Conservation (phyloP, 92 coral and sea anemone species). For the Montipora capitata region DNA sequence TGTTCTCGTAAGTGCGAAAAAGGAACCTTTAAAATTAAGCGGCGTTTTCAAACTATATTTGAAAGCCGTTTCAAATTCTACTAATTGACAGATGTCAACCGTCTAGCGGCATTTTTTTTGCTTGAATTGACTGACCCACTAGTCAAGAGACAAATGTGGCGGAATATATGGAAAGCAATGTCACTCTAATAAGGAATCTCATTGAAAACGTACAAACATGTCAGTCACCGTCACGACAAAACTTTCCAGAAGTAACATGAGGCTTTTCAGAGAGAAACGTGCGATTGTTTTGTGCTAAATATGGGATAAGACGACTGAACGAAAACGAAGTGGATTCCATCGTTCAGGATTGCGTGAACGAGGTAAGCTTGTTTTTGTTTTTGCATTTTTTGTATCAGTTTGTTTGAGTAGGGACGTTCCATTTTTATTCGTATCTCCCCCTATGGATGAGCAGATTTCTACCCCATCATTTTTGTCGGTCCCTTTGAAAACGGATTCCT, state of each 20-base stretch:
- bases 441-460: constrained; percentile 30
- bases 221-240: constrained; percentile 45
- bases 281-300: constrained; percentile 59
- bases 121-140: not conserved
- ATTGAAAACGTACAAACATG: constrained; percentile 23
- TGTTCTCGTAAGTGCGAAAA: not conserved
- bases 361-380: constrained; percentile 30
- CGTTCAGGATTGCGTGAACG: constrained; percentile 49
- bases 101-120: not conserved
- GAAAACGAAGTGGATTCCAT: constrained; percentile 45
- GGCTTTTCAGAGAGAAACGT: constrained; percentile 51
- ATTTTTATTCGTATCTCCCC: constrained; percentile 9
- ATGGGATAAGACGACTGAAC: constrained; percentile 44
- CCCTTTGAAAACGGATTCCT: constrained; percentile 1
- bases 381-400: not conserved
- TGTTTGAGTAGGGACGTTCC: constrained; percentile 10
- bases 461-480: not conserved
- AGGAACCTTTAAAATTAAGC: not conserved
- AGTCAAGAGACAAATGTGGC: constrained; percentile 17
- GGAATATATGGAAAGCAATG: too few species aligned
- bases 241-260: constrained; percentile 57
- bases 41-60: constrained; percentile 7
- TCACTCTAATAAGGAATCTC: constrained; percentile 12
- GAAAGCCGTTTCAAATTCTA: constrained; percentile 3
- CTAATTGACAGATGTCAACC: not conserved